Evolutionary conservation across 2,113 vertebrate species (phyloP), one percentile per base, ranked within the genome.

Genomic region (human (Homo sapiens)): DNA sequence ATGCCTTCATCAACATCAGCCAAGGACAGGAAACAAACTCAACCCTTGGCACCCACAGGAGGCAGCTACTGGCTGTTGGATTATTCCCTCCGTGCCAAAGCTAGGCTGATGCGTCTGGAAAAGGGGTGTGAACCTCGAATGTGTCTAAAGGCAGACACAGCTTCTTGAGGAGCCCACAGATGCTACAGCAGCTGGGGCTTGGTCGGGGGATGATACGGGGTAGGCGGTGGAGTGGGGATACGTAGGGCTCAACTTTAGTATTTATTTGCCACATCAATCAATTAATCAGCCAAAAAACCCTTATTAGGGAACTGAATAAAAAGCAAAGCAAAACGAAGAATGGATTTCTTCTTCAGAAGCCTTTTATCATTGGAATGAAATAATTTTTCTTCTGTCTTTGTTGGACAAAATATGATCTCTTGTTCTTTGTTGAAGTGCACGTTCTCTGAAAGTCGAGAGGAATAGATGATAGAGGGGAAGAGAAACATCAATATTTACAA

Each of bases 261-360:
- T 93, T 83, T 93, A 59, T 82, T 90, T 90, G 81, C 25, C 32
- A 68, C 59, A 6, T 76, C 64, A 40, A 25, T 94, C 81, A 64
- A 23, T 73, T 52, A 55, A 87, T 96, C 76, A 73, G 35, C 52
- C 12, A 25, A 80, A 94, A 95, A 70, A 30, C 13, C 52, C 79
- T 73, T 86, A 55, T 84, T 93, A 95, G 61, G 68, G 38, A 72
- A 30, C 35, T 40, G 88, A 89, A 86, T 50, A 59, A 32, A 70
- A 89, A 96, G 73, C 40, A 73, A 93, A 17, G 50, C 45, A 81
- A 96, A 84, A 48, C 32, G n/a, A 50, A 89, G 55, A 92, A 55
- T 50, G 35, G 68, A 76, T 87, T 96, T 96, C 43, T 82, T 94
- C 70, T 88, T 93, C 38, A 83, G 70, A 83, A 81, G 80, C 27